These are phyloP conservation scores for Leptopilina clavipes DNA, from an alignment of 1,140 invertebrate species.

Conservation along the genomic window DNA sequence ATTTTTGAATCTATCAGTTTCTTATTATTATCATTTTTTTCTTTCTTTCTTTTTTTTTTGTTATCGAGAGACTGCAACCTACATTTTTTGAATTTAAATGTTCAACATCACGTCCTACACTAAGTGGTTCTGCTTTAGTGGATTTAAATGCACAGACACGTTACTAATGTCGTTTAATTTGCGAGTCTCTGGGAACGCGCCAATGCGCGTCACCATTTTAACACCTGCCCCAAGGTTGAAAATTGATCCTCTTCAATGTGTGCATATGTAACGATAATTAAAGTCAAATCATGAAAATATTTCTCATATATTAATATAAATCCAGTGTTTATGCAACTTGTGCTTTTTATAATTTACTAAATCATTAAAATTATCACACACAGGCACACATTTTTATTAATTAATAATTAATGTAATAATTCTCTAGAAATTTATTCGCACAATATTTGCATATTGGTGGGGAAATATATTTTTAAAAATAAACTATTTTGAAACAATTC, in stretches of 20 bases:
- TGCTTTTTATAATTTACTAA: no score
- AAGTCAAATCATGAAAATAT: not conserved
- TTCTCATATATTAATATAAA: constrained; percentile 1
- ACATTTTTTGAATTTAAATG: not conserved
- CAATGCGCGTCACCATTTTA: constrained; percentile 25
- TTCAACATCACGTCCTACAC: not conserved
- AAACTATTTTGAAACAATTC: no score
- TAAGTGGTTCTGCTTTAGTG: constrained; percentile 15
- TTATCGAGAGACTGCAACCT: not conserved
- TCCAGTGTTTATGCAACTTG: not conserved
- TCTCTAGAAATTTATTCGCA: no score
- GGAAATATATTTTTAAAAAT: no score
- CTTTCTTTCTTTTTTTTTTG: not conserved
- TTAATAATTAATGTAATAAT: no score
- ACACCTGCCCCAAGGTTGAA: constrained; percentile 23
- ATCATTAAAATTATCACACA: no score
- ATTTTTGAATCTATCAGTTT: not conserved
- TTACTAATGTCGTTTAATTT: constrained; percentile 28
- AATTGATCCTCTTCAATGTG: constrained; percentile 16
- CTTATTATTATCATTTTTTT: not conserved
- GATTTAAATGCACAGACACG: constrained; percentile 5
- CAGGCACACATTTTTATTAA: no score
- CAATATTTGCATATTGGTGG: no score
- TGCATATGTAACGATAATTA: constrained; percentile 1
- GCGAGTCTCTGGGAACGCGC: constrained; percentile 10